Conservation (phyloP, 53 echinoderm and acorn worm species). For the Actinopyga echinites region DNA sequence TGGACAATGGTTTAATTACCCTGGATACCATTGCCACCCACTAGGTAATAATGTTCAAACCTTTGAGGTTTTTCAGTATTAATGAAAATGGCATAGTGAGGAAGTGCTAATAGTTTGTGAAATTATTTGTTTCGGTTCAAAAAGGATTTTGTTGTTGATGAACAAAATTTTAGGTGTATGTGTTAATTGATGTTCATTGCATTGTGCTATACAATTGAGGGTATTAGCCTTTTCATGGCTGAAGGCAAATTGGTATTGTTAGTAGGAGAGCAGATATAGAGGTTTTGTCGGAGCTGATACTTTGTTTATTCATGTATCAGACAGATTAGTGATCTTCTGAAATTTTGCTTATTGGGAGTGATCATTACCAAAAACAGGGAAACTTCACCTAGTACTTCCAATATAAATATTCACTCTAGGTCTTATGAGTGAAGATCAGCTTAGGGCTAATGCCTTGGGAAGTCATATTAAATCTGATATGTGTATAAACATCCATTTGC, state of each 20-base stretch:
- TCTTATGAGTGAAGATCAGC: not conserved
- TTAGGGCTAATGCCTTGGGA: not conserved
- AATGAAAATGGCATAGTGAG: not conserved
- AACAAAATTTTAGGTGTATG: not conserved
- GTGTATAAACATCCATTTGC: no score
- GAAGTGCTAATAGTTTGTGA: not conserved
- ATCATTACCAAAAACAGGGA: no score
- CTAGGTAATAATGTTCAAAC: no score
- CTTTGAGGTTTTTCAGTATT: not conserved
- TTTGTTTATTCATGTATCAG: not conserved
- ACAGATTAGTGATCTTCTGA: not conserved
- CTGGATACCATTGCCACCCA: no score
- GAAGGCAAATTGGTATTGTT: not conserved
- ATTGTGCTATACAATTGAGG: not conserved
- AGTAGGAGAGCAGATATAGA: not conserved
- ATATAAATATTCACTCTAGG: not conserved
- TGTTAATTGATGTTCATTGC: not conserved
- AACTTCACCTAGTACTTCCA: not conserved
- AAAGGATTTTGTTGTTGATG: not conserved
- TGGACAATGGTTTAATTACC: no score
- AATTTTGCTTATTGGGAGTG: not conserved
- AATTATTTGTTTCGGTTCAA: not conserved
- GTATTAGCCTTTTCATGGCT: constrained; percentile 1
- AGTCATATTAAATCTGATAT: not conserved
- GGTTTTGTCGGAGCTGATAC: not conserved